Base-by-base conservation (phyloP, 2,113 vertebrate species). In the Jaculus jaculus region DNA sequence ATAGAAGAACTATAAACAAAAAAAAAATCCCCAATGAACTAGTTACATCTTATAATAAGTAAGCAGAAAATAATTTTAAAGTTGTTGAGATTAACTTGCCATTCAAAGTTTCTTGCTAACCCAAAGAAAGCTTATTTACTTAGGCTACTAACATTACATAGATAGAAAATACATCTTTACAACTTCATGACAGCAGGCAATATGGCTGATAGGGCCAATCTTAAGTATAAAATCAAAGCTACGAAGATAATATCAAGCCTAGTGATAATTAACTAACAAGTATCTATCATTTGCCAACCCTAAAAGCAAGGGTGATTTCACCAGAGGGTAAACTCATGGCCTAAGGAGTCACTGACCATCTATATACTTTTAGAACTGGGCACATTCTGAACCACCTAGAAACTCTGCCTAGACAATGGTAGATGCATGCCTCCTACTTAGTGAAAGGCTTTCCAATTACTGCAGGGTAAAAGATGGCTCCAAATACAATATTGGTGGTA, bases 41-140 rank as follows among this genome's bases (percentile, higher is more conserved):
- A 68, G 87, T 93, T 88, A 90, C 28, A 90, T 74, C 28, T 84
- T 91, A 71, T 77, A 81, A 91, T 28, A 84, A 94, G 20, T 37
- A 91, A 92, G 39, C 11, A 91, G 87, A 94, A 91, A 96, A 90
- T 81, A 94, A 93, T 90, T 94, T 93, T 68, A 94, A 94, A 92
- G 30, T 84, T 92, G 20, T 80, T 77, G 39, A 89, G 51, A 90
- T 95, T 88, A 93, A 94, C 24, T 83, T 95, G 65, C 93, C 71
- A 95, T 28, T 85, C 58, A 30, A 42, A 54, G 24, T 79, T 92
- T 82, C 69, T 60, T 80, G 26, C 81, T 77, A 89, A 91, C 42
- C 47, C 68, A 60, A 63, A 87, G 75, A 94, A 96, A 75, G 23
- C 12, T 32, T 92, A 34, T 63, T 78, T 80, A 16, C 42, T 72